These are phyloP conservation scores for Hydrocynus forskahlii DNA, from an alignment of 2,797 vertebrate species.

Conservation along the genomic window DNA sequence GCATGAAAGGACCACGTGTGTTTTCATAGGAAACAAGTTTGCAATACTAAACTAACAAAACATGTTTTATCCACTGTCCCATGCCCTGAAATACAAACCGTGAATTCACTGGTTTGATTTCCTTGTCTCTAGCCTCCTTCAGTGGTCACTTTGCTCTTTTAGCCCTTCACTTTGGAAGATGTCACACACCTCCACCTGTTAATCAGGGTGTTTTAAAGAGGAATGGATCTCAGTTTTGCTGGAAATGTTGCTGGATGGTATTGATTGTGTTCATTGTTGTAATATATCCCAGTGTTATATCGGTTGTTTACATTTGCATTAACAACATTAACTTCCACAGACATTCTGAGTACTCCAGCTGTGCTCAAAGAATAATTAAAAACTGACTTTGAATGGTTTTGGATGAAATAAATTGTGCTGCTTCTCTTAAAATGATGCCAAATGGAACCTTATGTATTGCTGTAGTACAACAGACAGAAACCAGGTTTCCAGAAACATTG, in stretches of 20 bases:
- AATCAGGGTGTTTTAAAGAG: neutral
- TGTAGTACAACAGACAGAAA: too few species aligned
- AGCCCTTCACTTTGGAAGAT: neutral
- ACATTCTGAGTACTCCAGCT: neutral
- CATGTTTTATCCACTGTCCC: too few species aligned
- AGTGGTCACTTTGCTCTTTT: neutral
- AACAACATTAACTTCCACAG: neutral
- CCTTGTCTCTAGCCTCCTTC: neutral
- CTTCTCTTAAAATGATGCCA: too few species aligned
- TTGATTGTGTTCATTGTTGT: neutral
- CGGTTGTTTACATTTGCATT: neutral
- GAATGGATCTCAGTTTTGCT: neutral
- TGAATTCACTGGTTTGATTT: neutral
- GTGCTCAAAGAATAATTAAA: neutral
- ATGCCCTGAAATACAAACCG: neutral
- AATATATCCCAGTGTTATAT: neutral
- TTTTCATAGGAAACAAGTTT: neutral
- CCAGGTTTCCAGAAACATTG: too few species aligned
- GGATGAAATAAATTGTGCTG: neutral
- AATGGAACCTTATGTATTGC: too few species aligned
- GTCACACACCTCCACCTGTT: neutral
- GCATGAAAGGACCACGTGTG: neutral
- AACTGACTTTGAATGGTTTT: neutral
- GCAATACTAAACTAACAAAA: too few species aligned
- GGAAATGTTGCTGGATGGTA: neutral